Conservation (phyloP, 1,140 invertebrate species). For the Ceratina japonica region DNA sequence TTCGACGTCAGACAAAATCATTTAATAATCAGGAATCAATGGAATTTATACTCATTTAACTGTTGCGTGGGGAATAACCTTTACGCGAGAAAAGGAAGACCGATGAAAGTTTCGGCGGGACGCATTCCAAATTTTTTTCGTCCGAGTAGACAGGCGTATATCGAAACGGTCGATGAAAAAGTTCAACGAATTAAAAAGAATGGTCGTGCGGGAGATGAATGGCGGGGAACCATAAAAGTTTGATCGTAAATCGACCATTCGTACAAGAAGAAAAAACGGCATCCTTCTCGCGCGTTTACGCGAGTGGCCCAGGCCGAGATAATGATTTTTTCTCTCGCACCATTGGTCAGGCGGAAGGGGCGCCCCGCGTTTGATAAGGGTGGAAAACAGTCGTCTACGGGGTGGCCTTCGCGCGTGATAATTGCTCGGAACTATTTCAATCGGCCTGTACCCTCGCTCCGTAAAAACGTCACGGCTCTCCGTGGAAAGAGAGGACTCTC, state of each 20-base stretch:
- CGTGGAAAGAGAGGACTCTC: conserved; percentile 20
- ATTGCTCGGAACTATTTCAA: conserved; percentile 76
- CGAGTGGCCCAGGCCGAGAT: conserved; percentile 16
- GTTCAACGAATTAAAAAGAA: conserved; percentile 13
- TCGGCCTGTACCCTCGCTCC: conserved; percentile 53
- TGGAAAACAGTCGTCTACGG: conserved; percentile 40
- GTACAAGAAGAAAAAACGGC: background rate
- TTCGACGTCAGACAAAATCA: conserved; percentile 18
- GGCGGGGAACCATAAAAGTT: conserved; percentile 41
- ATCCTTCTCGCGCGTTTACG: background rate
- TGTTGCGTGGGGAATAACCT: background rate
- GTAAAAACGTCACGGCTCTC: conserved; percentile 65
- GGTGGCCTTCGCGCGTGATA: conserved; percentile 59
- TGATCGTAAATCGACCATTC: conserved; percentile 42
- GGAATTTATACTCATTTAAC: conserved; percentile 22
- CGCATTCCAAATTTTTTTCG: conserved; percentile 1
- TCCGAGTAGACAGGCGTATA: background rate
- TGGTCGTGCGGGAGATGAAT: background rate
- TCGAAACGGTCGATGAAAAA: background rate
- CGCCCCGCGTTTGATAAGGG: conserved; percentile 57
- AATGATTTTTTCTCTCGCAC: conserved; percentile 65
- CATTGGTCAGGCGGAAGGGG: conserved; percentile 58
- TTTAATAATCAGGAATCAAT: background rate
- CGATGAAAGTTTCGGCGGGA: background rate
- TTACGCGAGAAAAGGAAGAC: background rate